Evolutionary conservation across 2,888 invertebrate genomes (phyloP), one percentile per base, ranked within the genome.

Genomic region (Formica aserva): DNA sequence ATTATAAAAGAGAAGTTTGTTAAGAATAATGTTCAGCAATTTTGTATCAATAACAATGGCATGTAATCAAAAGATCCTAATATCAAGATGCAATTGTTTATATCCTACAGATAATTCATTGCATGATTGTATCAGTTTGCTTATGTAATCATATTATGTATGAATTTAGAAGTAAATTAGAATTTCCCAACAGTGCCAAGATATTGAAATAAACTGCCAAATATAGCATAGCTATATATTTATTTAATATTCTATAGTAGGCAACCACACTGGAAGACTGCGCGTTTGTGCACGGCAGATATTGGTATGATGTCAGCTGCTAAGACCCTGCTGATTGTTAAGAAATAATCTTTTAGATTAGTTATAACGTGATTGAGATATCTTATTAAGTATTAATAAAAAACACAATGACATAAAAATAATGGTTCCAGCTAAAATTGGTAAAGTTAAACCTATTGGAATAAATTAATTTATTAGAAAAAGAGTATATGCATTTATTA

Each of bases 311-410:
- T 92, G 94, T 93, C 94, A 92, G 93, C 94, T 94, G 94, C 95
- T 95, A 94, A 92, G 93, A 94, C 92, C 94, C 94, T 94, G 94
- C 52, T 93, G 94, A 94, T 94, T 94, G 94, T 95, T 94, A 94
- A 92, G 91, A 92, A 94, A 93, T 90, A 93, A 93, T 90, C 92
- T 92, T 90, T 92, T 92, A 88, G 90, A 93, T 94, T 94, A 94
- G 93, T 93, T 88, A 86, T 83, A 87, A 74, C 85, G 88, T 87
- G 82, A 77, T 85, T 86, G 85, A 75, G 89, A 90, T 88, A 89
- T 90, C 86, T 89, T 89, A 90, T 88, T 91, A 89, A 88, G 84
- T 91, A 92, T 91, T 92, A 92, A 92, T 86, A 92, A 92, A 77
- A 67, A 91, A 92, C 92, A 93, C 89, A 92, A 92, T 91, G 85